These are phyloP conservation scores for Salvelinus sp. DNA, from an alignment of 2,113 vertebrate genomes.

Conservation along the genomic window DNA sequence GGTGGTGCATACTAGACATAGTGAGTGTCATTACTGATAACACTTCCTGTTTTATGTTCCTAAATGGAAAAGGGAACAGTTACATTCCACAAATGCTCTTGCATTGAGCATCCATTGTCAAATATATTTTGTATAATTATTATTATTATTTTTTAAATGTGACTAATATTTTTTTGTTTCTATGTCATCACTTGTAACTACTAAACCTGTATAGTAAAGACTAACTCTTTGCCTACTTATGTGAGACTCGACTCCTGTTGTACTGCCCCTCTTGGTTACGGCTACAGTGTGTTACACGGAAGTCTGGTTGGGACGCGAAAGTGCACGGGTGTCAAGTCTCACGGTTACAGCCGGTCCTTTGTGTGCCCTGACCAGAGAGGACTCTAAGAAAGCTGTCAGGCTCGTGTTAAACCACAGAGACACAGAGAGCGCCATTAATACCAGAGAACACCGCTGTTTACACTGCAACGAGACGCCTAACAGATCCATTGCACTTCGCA, in stretches of 20 bases:
- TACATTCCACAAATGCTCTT: no score
- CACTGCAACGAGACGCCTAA: background rate
- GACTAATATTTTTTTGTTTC: no score
- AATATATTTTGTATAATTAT: no score
- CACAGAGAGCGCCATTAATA: slow-evolving; percentile 22
- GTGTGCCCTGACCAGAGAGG: slow-evolving; percentile 34
- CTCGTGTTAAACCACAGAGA: slow-evolving; percentile 41
- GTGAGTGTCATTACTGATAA: slow-evolving; percentile 29
- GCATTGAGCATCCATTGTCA: no score
- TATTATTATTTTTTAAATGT: no score
- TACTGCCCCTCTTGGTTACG: no score
- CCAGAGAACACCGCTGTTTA: background rate
- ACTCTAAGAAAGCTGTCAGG: slow-evolving; percentile 32
- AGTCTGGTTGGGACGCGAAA: background rate
- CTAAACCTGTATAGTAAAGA: no score
- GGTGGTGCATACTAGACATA: slow-evolving; percentile 19
- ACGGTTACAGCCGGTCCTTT: slow-evolving; percentile 25
- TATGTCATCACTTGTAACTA: no score
- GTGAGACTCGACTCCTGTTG: no score
- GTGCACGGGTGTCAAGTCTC: background rate
- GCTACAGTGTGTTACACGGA: no score
- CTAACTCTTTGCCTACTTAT: no score
- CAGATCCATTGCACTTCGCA: slow-evolving; percentile 7
- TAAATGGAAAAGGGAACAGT: no score
- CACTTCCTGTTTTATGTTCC: background rate